Base-by-base conservation (phyloP, 2,113 vertebrate genomes). In the Psilopsiagon aurifrons region DNA sequence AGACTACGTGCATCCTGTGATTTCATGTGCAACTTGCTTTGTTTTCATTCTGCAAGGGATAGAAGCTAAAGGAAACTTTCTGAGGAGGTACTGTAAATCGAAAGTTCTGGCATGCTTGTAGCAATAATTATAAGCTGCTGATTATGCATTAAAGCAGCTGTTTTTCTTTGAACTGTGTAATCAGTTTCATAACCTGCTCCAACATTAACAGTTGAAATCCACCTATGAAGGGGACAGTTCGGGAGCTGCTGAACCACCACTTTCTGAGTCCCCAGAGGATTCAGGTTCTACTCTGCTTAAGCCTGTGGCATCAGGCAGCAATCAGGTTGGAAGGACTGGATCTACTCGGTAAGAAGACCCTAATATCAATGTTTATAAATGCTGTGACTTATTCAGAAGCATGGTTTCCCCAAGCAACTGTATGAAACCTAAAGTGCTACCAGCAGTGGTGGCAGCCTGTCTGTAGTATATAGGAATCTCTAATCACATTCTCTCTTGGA, bases 271-370 rank as follows among this genome's bases (percentile, higher is more conserved):
- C 69, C 71, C 68, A 18, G 96, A 94, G 82, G 87, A 97, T 47
- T 76, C 49, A 13, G 47, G 60, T 90, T 78, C 44, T 41, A 46
- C 64, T 67, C 69, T 64, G 67, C 41, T 77, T 81, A 79, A 64
- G 60, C 44, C 94, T 93, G 83, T 79, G 1, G 93, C 95, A 76
- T 95, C 98, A 78, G 97, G 92, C 68, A 97, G 97, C 29, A 96
- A 94, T 43, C 95, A 86, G 59, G 4, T 37, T 89, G 95, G 96
- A 84, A 97, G 86, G 92, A 96, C 88, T 3, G 79, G 91, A 63
- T 92, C 96, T 83, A 83, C 97, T 84, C 62, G 98, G 99, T 99
- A 97, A 98, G 98, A 88, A 70, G 20, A n/a, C 16, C 33, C 39
- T 33, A 33, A 20, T 7, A 29, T 51, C 66, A 67, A 10, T 51